Base-by-base conservation (phyloP, 1,140 invertebrate species). In the Galleria mellonella region DNA sequence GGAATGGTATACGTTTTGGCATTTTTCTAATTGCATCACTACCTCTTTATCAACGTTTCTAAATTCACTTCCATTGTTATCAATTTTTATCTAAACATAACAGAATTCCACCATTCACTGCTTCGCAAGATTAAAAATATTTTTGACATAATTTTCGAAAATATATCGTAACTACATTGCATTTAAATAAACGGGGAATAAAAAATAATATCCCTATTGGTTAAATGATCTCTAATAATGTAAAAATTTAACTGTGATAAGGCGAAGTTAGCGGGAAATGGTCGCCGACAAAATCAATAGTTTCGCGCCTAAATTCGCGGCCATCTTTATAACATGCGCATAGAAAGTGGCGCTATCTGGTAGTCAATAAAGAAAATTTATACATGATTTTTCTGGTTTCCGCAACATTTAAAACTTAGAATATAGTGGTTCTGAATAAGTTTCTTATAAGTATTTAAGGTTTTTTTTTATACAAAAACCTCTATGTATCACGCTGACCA, bases 1-100 rank as follows among this genome's bases (percentile, higher is more conserved):
- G 86, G 45, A 87, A 87, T 29, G 78, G 72, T 32, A 87, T 86
- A n/a, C 83, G 62, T 62, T 85, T 86, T 29, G 83, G 86, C 86
- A 87, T 87, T 55, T 59, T 76, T 43, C 52, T 23, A 39, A 43
- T 49, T 38, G 43, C 46, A 51, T 43, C 39, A 63, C 71, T 71
- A 76, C 56, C 67, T 76, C 47, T 71, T 61, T 33, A 65, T 54
- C 47, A 62, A 47, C 44, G 52, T 43, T 45, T 48, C 36, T 37
- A 64, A 57, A 38, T 59, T 48, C 47, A 71, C 62, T 59, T 57
- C 65, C 60, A 69, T 72, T 41, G 39, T 58, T 56, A 37, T 43
- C 45, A 52, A 60, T 50, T 48, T 23, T 23, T 3, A 3, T 23
- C 37, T 37, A 35, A 6, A 17, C n/a, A 9, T 1, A 37, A 37